Conservation (phyloP, 2,888 invertebrate species). For the Glaucopsyche alexis region DNA sequence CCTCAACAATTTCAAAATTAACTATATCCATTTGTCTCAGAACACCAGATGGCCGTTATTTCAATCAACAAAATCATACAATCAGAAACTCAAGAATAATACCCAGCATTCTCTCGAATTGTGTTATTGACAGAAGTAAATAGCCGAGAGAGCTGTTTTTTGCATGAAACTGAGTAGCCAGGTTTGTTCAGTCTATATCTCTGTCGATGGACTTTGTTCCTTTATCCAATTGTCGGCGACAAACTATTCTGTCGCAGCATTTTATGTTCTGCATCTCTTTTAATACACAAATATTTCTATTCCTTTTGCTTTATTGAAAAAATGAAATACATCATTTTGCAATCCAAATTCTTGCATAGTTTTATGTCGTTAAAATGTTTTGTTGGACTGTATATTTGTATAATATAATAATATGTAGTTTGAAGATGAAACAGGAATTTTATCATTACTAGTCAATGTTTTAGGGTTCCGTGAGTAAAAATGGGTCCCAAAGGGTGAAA, state of each 20-base stretch:
- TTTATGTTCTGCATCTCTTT: slow-evolving; percentile 6
- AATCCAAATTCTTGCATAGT: neutral
- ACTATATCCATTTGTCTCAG: too few relatives aligned
- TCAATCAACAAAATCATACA: neutral
- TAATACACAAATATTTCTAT: neutral
- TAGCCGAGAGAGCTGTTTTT: slow-evolving; percentile 4
- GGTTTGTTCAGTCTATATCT: slow-evolving; percentile 1
- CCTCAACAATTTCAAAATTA: too few relatives aligned
- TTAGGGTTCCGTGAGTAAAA: too few relatives aligned
- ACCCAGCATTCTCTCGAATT: neutral
- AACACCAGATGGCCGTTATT: too few relatives aligned
- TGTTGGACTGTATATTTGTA: neutral
- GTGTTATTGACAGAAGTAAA: slow-evolving; percentile 12
- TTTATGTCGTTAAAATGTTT: neutral
- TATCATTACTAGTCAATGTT: neutral
- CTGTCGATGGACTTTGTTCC: neutral
- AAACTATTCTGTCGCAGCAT: slow-evolving; percentile 4
- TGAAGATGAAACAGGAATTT: neutral
- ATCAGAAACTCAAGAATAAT: slow-evolving; percentile 1
- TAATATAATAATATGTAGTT: neutral
- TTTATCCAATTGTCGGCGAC: slow-evolving; percentile 4
- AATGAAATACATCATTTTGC: slow-evolving; percentile 11
- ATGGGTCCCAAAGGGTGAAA: too few relatives aligned
- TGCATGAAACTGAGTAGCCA: neutral
- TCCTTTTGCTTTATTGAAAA: neutral